Evolutionary conservation across 2,113 vertebrate genomes (phyloP).

Genomic region (Siniperca knerii): DNA sequence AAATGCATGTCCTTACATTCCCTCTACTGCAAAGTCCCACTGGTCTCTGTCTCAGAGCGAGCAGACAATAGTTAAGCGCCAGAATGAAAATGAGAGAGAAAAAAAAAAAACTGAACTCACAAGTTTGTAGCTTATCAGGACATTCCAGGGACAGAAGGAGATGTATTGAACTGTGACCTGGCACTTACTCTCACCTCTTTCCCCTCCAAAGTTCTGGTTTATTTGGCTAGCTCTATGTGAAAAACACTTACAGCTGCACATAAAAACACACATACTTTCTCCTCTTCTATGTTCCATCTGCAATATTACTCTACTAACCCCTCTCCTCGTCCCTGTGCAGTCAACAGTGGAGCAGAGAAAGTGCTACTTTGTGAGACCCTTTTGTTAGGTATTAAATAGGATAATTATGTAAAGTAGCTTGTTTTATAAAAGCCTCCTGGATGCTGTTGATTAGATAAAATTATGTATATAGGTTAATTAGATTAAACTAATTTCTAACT

Average conservation of each 20-base stretch:
- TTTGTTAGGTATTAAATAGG: constrained; percentile 43
- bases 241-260: constrained; percentile 17
- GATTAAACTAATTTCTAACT: constrained; percentile 29
- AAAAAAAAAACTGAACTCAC: constrained; percentile 15
- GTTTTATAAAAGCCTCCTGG: constrained; percentile 35
- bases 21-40: constrained; percentile 22
- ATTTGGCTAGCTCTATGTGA: constrained; percentile 21
- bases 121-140: constrained; percentile 59
- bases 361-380: background rate
- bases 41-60: constrained; percentile 18
- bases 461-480: constrained; percentile 36
- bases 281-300: background rate
- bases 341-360: background rate
- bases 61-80: constrained; percentile 40
- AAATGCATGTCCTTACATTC: constrained; percentile 19
- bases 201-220: constrained; percentile 39
- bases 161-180: constrained; percentile 57
- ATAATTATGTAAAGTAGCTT: constrained; percentile 41
- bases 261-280: constrained; percentile 14
- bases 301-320: background rate
- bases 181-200: constrained; percentile 25
- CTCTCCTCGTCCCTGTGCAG: background rate
- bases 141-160: constrained; percentile 42
- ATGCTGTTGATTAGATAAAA: constrained; percentile 49
- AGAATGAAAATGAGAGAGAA: constrained; percentile 30